phyloP scores from a whole-genome alignment of 2,888 invertebrate species.

The Empis stercorea region DNA sequence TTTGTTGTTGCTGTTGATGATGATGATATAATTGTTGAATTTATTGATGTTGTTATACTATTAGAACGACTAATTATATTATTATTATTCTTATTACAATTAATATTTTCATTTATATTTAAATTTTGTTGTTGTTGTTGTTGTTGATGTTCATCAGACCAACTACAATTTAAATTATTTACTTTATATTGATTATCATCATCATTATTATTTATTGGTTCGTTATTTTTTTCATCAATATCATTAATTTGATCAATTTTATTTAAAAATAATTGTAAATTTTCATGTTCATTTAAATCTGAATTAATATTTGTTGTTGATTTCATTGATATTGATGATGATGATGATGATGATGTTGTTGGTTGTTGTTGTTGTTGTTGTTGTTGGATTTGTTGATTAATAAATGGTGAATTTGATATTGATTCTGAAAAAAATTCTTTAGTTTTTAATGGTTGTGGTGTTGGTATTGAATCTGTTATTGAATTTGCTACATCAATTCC shows the following conservation, averaged over 20 bases:
- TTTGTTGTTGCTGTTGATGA: conserved; percentile 21
- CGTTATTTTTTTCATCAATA: conserved; percentile 37
- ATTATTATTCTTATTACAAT: neutral
- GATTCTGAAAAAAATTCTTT: conserved; percentile 33
- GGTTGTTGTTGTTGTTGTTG: conserved; percentile 20
- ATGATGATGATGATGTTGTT: conserved; percentile 23
- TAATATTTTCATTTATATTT: neutral
- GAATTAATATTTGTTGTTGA: no score
- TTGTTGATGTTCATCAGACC: neutral
- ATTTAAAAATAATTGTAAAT: conserved; percentile 30
- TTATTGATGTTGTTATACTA: conserved; percentile 26
- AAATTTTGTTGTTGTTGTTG: no score
- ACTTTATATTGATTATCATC: neutral
- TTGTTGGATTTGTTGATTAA: conserved; percentile 16
- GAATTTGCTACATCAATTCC: conserved; percentile 68
- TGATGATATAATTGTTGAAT: conserved; percentile 23
- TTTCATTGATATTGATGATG: conserved; percentile 30
- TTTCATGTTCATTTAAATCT: conserved; percentile 26
- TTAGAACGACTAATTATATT: conserved; percentile 25
- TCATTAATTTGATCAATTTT: conserved; percentile 35
- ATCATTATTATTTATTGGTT: conserved; percentile 1
- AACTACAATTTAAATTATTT: neutral
- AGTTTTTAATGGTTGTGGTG: conserved; percentile 28
- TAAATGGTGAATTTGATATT: conserved; percentile 33
- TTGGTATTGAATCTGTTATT: conserved; percentile 36